These are phyloP conservation scores for Semaprochilodus insignis DNA, from an alignment of 2,797 vertebrate species.

Conservation along the genomic window DNA sequence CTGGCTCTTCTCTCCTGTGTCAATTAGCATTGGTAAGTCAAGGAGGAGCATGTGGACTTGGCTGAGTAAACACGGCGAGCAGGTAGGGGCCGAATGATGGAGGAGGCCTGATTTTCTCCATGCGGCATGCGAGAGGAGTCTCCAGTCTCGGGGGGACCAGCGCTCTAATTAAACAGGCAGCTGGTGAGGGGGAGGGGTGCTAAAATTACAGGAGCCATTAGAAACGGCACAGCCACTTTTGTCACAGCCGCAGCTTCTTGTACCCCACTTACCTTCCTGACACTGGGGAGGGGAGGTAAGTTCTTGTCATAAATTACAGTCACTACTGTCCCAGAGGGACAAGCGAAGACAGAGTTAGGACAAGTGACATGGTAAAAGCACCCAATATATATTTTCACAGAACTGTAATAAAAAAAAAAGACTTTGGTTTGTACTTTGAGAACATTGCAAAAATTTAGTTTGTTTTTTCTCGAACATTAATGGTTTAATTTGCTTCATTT, in stretches of 20 bases:
- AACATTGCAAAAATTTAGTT: background rate
- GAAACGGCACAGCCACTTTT: conserved; percentile 44
- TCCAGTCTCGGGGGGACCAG: conserved; percentile 44
- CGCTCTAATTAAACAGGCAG: conserved; percentile 65
- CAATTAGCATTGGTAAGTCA: conserved; percentile 55
- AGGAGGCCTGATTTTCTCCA: conserved; percentile 42
- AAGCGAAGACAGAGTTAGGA: conserved; percentile 25
- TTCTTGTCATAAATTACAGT: conserved; percentile 55
- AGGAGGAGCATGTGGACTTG: conserved; percentile 27
- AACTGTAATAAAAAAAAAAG: background rate
- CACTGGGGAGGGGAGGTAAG: conserved; percentile 41
- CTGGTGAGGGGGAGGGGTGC: conserved; percentile 37
- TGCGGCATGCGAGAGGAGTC: conserved; percentile 37
- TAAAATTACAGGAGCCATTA: conserved; percentile 42
- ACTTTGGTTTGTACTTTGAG: background rate
- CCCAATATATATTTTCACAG: conserved; percentile 9
- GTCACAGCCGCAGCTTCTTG: conserved; percentile 43
- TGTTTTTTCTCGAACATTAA: background rate
- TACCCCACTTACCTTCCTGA: conserved; percentile 56
- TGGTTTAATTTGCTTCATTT: background rate
- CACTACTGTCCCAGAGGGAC: conserved; percentile 29
- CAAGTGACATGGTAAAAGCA: conserved; percentile 20
- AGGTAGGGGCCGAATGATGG: conserved; percentile 53
- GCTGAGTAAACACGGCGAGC: conserved; percentile 49
- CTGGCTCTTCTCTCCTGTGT: conserved; percentile 38